Evolutionary conservation across 37 sponge, comb jelly and placozoan species (phyloP), one percentile per base, ranked within the genome.

Genomic region (Geodia barretti): DNA sequence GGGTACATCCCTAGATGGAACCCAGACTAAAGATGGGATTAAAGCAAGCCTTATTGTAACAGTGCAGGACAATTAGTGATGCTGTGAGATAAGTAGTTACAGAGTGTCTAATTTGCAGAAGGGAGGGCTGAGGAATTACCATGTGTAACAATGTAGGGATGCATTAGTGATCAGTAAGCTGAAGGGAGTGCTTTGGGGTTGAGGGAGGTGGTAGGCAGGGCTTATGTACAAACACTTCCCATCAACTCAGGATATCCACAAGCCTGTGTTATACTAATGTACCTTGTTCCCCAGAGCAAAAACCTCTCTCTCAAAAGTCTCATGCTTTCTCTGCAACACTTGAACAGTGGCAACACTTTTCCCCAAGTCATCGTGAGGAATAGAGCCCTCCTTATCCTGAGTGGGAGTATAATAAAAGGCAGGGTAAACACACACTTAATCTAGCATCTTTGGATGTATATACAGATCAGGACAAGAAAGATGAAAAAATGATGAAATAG

Each of bases 231-330:
- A 23, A 60, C 20, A 60, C 61, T 60, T 60, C 21, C 19, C 21
- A 60, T 19, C 19, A 23, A 60, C 28, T 30, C 14, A 14, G 70
- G 21, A 28, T n/a, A 71, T 71, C 54, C 54, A 47, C 54, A 47
- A 47, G 14, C 54, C 14, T 59, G 14, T 59, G 60, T 20, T n/a
- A n/a, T n/a, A 2, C 31, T 11, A 1, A 73, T 62, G 20, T 68
- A 94, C 95, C 88, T 91, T 87, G 62, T 77, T 90, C 25, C 91
- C 97, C 28, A 96, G 87, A 19, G 97, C 94, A 17, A 84, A 66
- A 25, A 90, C 38, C 69, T 92, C 97, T 25, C 81, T 79, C 68
- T 96, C 97, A 79, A 91, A 96, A 3, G 84, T 77, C 39, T 93
- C 94, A 20, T 91, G 91, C 68, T 91, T 93, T 28, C 97, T 84